Evolutionary conservation across 2,888 invertebrate species (phyloP), one percentile per base, ranked within the genome.

Genomic region (Acronicta leporina): DNA sequence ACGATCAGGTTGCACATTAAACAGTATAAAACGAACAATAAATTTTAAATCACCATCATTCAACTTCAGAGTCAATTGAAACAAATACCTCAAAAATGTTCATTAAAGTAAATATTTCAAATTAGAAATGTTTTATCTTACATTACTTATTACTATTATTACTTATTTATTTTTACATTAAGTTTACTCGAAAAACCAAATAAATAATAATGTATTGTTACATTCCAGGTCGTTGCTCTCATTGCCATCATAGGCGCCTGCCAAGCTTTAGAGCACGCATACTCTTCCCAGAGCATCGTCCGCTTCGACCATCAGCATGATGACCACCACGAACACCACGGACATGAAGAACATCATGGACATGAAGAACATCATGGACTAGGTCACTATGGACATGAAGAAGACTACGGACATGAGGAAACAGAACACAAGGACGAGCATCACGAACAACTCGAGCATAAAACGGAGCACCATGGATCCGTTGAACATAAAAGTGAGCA

Each of bases 221-320:
- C 30, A 11, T 65, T 68, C 30, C 77, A 85, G 82, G 49, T 73
- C 46, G 40, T 82, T 73, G 75, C 77, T 72, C 40, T 85, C 15
- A 55, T 75, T 15, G 79, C 75, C 47, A 51, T 80, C 11, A 33
- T 81, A 71, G 79, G 83, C 76, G 71, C 75, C 43, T 78, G 78
- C 55, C 61, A 78, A n/a, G 80, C 81, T 4, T 71, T 48, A 0
- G 79, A 85, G 41, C 81, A 84, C 20, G 83, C 82, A n/a, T 80
- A 80, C 55, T 84, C 83, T 4, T 83, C 82, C 8, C 82, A 84
- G 59, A 84, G 80, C 43, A 79, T 83, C 41, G 74, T 77, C 5
- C 81, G 63, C 25, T 79, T 73, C 13, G 68, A 66, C 14, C 58
- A 20, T 11, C 60, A 68, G 10, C 60, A 66, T 14, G 64, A 66